Evolutionary conservation across 2,113 vertebrate species (phyloP), one percentile per base, ranked within the genome.

Genomic region (Gallinago paraguaiae): DNA sequence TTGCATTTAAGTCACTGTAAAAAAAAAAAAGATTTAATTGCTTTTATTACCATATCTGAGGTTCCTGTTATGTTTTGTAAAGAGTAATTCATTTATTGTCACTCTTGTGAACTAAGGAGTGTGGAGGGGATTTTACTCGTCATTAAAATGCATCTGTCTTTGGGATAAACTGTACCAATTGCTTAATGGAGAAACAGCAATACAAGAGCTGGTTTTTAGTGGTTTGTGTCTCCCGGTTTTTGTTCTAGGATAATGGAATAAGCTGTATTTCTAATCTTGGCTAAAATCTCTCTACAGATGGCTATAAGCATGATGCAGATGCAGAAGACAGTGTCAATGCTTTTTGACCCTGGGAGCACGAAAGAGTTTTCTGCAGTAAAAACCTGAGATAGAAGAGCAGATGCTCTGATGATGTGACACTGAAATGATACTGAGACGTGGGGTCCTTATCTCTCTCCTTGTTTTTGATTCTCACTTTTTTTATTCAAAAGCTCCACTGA

Each of bases 241-340:
- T 70, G 80, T 63, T 83, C 23, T 56, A 27, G 88, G 94, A 69
- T 88, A 86, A 95, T 88, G 91, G 86, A 92, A 94, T 90, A 56
- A 95, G 54, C 86, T 92, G 51, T 19, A 35, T 70, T 77, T 90
- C 68, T 95, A 80, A 96, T 92, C 88, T 92, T 88, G 92, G 54
- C 70, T 88, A 17, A 86, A 96, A 95, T 88, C 88, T 83, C 92
- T 11, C 76, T 51, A 13, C 94, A 94, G 95, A 87, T 93, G 90
- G 91, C 92, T 77, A 11, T 1, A 33, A 61, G 92, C 70, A 48
- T 9, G 30, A 46, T 30, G 82, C 85, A 90, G 85, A 72, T 43
- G 65, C 60, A 78, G 50, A 88, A 90, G 90, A 48, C 25, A 6
- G 7, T 17, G 65, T 61, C 69, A 35, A 17, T 17, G 82, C 11